Evolutionary conservation across 1,140 invertebrate species (phyloP), one percentile per base, ranked within the genome.

Genomic region (Bactericera cockerelli): DNA sequence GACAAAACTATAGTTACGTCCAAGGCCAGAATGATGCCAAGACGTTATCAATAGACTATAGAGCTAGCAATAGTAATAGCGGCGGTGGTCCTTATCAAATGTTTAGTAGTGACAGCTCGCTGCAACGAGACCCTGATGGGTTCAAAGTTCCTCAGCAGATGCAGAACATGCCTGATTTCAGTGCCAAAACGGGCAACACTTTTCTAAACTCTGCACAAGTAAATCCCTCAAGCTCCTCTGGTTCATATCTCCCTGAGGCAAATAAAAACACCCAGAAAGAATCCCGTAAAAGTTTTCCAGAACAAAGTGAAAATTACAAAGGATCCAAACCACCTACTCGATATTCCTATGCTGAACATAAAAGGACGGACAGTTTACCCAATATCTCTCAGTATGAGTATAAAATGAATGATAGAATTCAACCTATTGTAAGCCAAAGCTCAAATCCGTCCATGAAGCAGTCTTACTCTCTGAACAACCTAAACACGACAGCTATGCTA

Each of bases 81-180:
- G 13, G 4, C 28, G 28, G 4, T 31, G 13, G 28, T 31, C 42
- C 42, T 22, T 49, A 49, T 22, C n/a, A 49, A 19, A 49, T 16
- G n/a, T 49, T 22, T 19, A 49, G 8, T 19, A 49, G 42, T 49
- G 42, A 49, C 19, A 6, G 4, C 22, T 49, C 42, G n/a, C n/a
- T 16, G 19, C 3, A 10, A 22, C 42, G 42, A 6, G 42, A 49
- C 19, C 42, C 4, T 19, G 42, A 49, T 49, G 42, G 42, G n/a
- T 49, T 49, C 22, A 49, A 49, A 49, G 42, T 49, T 16, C 42
- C 42, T 49, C 42, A 49, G 42, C 42, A 49, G 22, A 49, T 49
- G 4, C 42, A 49, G 42, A 49, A 49, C 19, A 4, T 49, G 42
- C n/a, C 42, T 22, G 42, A 49, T 49, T 36, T 16, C 33, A 36